Base-by-base conservation (phyloP, 2,113 vertebrate genomes). In the Nannospalax galili region DNA sequence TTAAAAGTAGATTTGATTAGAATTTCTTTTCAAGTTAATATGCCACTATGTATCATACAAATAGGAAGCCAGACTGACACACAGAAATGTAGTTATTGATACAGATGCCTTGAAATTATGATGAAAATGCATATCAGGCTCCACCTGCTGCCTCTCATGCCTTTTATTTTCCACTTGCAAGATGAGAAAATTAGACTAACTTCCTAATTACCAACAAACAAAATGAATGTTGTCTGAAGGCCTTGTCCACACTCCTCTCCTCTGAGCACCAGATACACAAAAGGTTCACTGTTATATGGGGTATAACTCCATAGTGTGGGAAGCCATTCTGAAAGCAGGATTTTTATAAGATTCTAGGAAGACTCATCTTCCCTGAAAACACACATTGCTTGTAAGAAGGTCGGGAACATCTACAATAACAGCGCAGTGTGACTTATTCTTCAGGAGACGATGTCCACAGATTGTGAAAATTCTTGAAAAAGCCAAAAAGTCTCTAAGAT, bases 301-400 rank as follows among this genome's bases (percentile, higher is more conserved):
- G 22, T 24, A 60, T 22, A 32, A 32, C 72, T 84, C 37, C 42
- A 45, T 9, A 62, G 37, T 58, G 35, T 42, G 45, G 37, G 40
- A 11, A 79, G 20, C 78, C 8, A 24, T 7, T 73, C 65, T 52
- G 56, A 64, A 73, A 87, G 45, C 52, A 8, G 0, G 32, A 58
- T 70, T 67, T 60, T 88, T 74, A 65, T 70, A 95, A 56, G 69
- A 77, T 77, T 37, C 80, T 48, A 42, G 72, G 56, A 73, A 87
- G 87, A 72, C 42, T 90, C 84, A 67, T 52, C 69, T 88, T 45
- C 88, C 75, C 70, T 64, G 82, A 86, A 92, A 93, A 93, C 17
- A 62, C 30, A 81, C 12, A 40, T 35, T 81, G 4, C 78, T 67
- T 82, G 62, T 35, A 88, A 48, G 82, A 85, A 88, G 82, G 3